Evolutionary conservation across 2,113 vertebrate genomes (phyloP), one percentile per base, ranked within the genome.

Genomic region (Oreocharis arfaki): DNA sequence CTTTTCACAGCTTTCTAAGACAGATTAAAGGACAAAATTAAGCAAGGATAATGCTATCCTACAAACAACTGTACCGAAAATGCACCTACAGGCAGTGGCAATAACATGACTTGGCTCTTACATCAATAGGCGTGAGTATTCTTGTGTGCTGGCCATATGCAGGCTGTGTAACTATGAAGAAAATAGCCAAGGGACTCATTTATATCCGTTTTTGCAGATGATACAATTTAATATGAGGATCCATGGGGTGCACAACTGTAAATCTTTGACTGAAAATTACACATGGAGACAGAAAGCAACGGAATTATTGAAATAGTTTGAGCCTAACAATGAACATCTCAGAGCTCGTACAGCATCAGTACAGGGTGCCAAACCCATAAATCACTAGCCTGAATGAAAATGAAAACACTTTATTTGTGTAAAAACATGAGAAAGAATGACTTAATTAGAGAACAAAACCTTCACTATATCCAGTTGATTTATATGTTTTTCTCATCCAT

Each of bases 161-260:
- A 93, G 78, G 20, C 91, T 63, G 8, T 1, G 5, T 37, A 52
- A 35, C 90, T 42, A 8, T 23, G 64, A 93, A 93, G 49, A 67
- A 91, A 92, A 87, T 32, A 91, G 63, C 81, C 95, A 90, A 76
- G 95, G 95, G 95, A 97, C 87, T 86, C 42, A 57, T 96, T 93
- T 87, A 49, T 90, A 95, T 88, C 32, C 39, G 39, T 17, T 95
- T 97, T 95, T 95, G 93, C 96, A 97, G 96, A 98, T 92, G 92
- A 97, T 92, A 97, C 95, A 93, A 94, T 96, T 95, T 96, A 97
- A 97, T 96, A 96, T 41, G 85, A 96, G 95, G 33, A 97, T 96
- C 91, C 60, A 84, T 55, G 61, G 97, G 97, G 97, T 90, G 86
- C 49, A 53, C 11, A n/a, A 65, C 87, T 94, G 84, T 98, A 98